Conservation (phyloP, 2,113 vertebrate genomes). For the Nothoprocta perdicaria region DNA sequence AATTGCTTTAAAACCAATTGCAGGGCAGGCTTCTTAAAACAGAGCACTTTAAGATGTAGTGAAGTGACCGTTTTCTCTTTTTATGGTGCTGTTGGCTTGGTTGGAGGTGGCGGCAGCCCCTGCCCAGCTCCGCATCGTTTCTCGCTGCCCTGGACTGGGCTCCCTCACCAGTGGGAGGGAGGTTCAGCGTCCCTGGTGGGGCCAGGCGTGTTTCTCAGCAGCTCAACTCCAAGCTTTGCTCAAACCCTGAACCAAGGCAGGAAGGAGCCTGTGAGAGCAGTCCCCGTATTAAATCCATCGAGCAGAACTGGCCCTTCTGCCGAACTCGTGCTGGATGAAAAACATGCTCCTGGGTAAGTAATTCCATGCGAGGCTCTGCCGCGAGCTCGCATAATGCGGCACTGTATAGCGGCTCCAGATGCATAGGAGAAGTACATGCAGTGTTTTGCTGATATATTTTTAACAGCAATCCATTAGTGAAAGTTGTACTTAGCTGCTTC, state of each 20-base stretch:
- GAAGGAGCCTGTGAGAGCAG: slow-evolving; percentile 7
- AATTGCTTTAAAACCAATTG: not conserved
- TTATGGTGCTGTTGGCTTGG: slow-evolving; percentile 47
- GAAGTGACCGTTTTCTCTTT: slow-evolving; percentile 62
- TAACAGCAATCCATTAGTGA: slow-evolving; percentile 21
- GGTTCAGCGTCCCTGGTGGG: slow-evolving; percentile 29
- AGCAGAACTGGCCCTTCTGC: slow-evolving; percentile 48
- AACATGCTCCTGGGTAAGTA: slow-evolving; percentile 85
- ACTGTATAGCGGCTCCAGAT: slow-evolving; percentile 9
- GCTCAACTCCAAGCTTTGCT: slow-evolving; percentile 26
- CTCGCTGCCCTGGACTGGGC: slow-evolving; percentile 39
- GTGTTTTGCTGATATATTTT: slow-evolving; percentile 42
- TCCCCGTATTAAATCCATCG: slow-evolving; percentile 36
- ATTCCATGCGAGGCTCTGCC: slow-evolving; percentile 52
- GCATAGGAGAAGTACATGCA: not conserved
- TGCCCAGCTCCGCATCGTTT: slow-evolving; percentile 66
- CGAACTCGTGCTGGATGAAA: slow-evolving; percentile 52
- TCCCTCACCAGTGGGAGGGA: slow-evolving; percentile 55
- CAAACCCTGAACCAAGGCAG: slow-evolving; percentile 49
- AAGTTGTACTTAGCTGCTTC: slow-evolving; percentile 12
- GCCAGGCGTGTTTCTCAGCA: slow-evolving; percentile 69
- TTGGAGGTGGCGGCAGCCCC: slow-evolving; percentile 61
- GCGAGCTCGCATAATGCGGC: not conserved
- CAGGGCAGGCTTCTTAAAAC: not conserved
- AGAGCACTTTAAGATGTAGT: not conserved